A percentile compares a stretch with the other conserved stretches of the same genome.
phyloP scores from a whole-genome alignment of 2,113 vertebrate species.

The Scalopus aquaticus region DNA sequence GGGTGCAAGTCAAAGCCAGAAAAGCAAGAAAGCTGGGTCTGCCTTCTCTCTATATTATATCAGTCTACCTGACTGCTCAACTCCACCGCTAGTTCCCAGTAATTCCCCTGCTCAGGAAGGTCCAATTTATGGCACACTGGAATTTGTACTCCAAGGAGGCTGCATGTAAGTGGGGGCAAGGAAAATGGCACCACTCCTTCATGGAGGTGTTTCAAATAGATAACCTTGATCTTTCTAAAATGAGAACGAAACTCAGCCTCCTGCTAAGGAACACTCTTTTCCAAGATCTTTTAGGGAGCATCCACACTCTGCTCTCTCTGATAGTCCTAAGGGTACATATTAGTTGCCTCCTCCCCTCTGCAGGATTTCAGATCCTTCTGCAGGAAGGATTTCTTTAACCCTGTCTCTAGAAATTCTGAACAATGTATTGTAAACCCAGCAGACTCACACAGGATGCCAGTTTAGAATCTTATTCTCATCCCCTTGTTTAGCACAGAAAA shows the following conservation, averaged over 20 bases:
- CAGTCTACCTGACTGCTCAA: no score
- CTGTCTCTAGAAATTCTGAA: not conserved
- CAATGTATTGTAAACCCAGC: not conserved
- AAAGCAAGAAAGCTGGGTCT: no score
- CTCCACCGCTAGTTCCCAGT: no score
- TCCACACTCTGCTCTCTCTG: not conserved
- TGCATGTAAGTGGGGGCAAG: no score
- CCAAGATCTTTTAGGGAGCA: fast-evolving
- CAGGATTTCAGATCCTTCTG: constrained; percentile 2
- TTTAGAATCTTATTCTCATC: not conserved
- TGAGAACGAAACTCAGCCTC: not conserved
- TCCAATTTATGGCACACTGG: no score
- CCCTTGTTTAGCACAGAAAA: not conserved
- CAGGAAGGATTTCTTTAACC: not conserved
- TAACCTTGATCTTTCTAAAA: not conserved
- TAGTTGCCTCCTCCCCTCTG: not conserved
- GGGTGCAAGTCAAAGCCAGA: no score
- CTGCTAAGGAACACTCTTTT: not conserved
- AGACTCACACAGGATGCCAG: not conserved
- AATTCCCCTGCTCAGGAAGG: no score
- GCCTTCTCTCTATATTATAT: no score
- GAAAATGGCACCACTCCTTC: no score
- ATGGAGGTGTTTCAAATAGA: no score
- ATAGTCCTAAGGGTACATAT: not conserved
- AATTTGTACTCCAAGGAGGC: no score